Evolutionary conservation across 2,888 invertebrate species (phyloP).

Genomic region (Ethmia dodecea): DNA sequence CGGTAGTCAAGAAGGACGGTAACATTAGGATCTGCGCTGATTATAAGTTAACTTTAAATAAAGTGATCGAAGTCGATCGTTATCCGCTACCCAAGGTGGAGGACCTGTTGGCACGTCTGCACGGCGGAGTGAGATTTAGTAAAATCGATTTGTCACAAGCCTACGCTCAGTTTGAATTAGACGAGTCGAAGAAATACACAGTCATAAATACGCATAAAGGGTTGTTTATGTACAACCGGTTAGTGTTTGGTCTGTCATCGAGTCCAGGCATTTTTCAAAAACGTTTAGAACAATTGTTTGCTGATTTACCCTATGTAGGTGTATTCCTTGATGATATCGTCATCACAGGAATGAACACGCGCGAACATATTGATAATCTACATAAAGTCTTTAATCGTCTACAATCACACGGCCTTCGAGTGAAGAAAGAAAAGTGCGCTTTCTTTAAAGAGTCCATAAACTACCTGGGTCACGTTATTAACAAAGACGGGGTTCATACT

Average conservation of each 20-base stretch:
- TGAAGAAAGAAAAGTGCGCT: slow-evolving; percentile 10
- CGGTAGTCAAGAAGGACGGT: slow-evolving; percentile 8
- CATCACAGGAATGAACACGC: slow-evolving; percentile 4
- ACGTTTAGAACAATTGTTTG: slow-evolving; percentile 27
- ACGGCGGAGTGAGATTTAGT: slow-evolving; percentile 2
- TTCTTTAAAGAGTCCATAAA: slow-evolving; percentile 10
- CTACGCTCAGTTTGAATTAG: slow-evolving; percentile 1
- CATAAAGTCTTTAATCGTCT: slow-evolving; percentile 11
- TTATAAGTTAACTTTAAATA: slow-evolving; percentile 9
- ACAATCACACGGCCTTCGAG: slow-evolving; percentile 1
- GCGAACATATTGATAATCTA: slow-evolving; percentile 8
- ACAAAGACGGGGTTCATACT: slow-evolving; percentile 11
- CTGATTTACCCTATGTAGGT: slow-evolving; percentile 12
- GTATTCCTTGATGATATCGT: slow-evolving; percentile 15
- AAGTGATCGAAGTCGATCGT: slow-evolving; percentile 7
- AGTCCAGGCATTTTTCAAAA: slow-evolving; percentile 31
- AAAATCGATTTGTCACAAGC: slow-evolving; percentile 1
- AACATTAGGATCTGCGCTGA: slow-evolving; percentile 13
- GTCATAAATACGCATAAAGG: no score
- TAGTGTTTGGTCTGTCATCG: slow-evolving; percentile 16
- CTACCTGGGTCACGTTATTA: slow-evolving; percentile 10
- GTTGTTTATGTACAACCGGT: no score
- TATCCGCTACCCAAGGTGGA: slow-evolving; percentile 9
- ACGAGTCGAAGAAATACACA: slow-evolving; percentile 9
- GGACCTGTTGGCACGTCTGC: slow-evolving; percentile 7